Conservation (phyloP, 2,113 vertebrate species). For the Chaetodon auriga region DNA sequence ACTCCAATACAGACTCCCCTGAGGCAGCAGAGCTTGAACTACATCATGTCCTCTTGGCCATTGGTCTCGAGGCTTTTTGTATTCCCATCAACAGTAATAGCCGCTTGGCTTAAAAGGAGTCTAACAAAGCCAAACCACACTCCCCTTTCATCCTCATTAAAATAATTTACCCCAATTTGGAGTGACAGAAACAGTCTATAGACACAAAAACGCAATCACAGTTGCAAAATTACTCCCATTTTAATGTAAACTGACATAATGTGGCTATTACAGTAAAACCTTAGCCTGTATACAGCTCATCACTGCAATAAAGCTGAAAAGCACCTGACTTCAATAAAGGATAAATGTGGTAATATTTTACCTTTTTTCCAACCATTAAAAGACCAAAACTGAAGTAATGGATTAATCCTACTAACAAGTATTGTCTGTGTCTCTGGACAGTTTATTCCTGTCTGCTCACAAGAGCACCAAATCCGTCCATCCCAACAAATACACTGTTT, state of each 20-base stretch:
- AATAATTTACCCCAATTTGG: constrained; percentile 18
- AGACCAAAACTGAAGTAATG: not conserved
- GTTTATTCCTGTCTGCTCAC: not conserved
- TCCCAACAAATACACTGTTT: no score
- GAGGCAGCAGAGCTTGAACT: constrained; percentile 35
- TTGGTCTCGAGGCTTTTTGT: constrained; percentile 5
- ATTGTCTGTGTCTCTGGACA: not conserved
- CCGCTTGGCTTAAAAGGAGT: not conserved
- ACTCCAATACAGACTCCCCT: constrained; percentile 1
- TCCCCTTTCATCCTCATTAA: constrained; percentile 16
- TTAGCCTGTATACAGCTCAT: not conserved
- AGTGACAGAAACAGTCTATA: not conserved
- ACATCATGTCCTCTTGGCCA: constrained; percentile 26
- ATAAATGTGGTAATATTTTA: not conserved
- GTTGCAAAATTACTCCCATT: not conserved
- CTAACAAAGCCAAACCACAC: constrained; percentile 10
- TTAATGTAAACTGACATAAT: not conserved
- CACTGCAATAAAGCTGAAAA: not conserved
- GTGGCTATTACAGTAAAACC: not conserved
- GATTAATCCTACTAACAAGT: not conserved
- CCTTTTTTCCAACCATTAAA: not conserved
- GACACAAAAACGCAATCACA: not conserved
- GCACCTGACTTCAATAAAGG: not conserved
- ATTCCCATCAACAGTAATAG: constrained; percentile 6
- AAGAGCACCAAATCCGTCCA: not conserved